Evolutionary conservation across 2,113 vertebrate genomes (phyloP).

Genomic region (Morone chrysops): DNA sequence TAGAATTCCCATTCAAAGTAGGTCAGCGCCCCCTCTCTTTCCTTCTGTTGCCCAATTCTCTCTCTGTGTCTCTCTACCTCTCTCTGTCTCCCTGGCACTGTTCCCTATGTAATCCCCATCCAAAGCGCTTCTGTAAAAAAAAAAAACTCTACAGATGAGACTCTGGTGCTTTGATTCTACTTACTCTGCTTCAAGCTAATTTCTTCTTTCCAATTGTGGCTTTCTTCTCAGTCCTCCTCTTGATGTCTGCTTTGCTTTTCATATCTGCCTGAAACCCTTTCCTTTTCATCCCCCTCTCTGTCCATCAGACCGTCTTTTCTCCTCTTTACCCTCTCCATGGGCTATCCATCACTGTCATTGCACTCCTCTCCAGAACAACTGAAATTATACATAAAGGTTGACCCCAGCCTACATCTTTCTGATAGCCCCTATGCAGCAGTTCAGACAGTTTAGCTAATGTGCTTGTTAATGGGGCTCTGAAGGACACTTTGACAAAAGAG

Average conservation of each 20-base stretch:
- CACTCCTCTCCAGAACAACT: conserved; percentile 24
- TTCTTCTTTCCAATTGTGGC: conserved; percentile 53
- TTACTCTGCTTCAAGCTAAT: conserved; percentile 62
- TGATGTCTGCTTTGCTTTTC: conserved; percentile 43
- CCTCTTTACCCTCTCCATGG: conserved; percentile 25
- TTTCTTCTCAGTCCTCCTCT: conserved; percentile 38
- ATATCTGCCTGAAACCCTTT: background rate
- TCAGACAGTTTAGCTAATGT: conserved; percentile 44
- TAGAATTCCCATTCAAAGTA: conserved; percentile 75
- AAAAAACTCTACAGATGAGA: conserved; percentile 37
- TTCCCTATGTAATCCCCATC: conserved; percentile 69
- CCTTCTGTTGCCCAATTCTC: conserved; percentile 36
- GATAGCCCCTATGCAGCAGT: conserved; percentile 33
- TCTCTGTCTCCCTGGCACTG: conserved; percentile 45
- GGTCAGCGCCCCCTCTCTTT: conserved; percentile 66
- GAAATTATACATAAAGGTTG: conserved; percentile 56
- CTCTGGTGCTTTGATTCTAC: conserved; percentile 62
- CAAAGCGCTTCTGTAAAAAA: conserved; percentile 34
- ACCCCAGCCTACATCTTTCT: conserved; percentile 27
- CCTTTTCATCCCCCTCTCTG: background rate
- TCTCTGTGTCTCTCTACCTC: conserved; percentile 32
- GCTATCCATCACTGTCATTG: conserved; percentile 62
- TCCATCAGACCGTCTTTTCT: conserved; percentile 3
- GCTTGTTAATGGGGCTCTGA: conserved; percentile 45
- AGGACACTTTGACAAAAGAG: conserved; percentile 29